Percentiles rank a stretch among this genome's conserved stretches.
phyloP scores from a whole-genome alignment of 2,888 invertebrate genomes.

The Lasius platythorax region DNA sequence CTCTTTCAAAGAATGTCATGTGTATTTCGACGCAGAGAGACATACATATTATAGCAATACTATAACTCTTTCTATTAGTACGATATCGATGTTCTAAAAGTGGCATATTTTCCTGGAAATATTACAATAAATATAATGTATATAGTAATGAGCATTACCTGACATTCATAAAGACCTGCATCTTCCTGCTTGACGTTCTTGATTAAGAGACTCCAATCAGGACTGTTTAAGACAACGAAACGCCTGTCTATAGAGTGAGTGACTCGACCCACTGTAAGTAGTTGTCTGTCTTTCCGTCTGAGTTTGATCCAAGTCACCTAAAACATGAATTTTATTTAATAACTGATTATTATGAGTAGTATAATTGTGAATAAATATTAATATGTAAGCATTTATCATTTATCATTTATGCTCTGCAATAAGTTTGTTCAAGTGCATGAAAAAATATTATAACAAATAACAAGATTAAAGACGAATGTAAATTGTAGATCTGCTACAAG shows the following conservation, averaged over 20 bases:
- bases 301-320: slow-evolving; percentile 80
- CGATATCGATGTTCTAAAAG: neutral
- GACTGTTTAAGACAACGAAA: slow-evolving; percentile 73
- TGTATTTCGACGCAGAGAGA: neutral
- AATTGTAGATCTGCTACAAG: neutral
- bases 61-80: neutral
- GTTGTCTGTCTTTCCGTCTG: slow-evolving; percentile 74
- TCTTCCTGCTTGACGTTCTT: slow-evolving; percentile 84
- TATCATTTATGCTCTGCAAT: neutral
- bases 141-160: slow-evolving; percentile 77
- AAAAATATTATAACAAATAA: neutral
- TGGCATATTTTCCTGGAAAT: neutral
- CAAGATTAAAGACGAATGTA: neutral
- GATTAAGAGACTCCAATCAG: slow-evolving; percentile 86
- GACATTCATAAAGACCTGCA: slow-evolving; percentile 86
- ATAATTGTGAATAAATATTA: neutral
- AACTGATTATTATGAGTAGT: neutral
- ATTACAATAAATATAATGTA: neutral
- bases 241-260: slow-evolving; percentile 77
- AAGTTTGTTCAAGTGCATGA: neutral
- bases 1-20: neutral
- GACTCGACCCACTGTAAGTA: slow-evolving; percentile 76
- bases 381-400: neutral
- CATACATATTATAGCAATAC: neutral
- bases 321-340: slow-evolving; percentile 37